Evolutionary conservation across 2,888 invertebrate genomes (phyloP), one percentile per base, ranked within the genome.

Genomic region (Stenichneumon culpator): DNA sequence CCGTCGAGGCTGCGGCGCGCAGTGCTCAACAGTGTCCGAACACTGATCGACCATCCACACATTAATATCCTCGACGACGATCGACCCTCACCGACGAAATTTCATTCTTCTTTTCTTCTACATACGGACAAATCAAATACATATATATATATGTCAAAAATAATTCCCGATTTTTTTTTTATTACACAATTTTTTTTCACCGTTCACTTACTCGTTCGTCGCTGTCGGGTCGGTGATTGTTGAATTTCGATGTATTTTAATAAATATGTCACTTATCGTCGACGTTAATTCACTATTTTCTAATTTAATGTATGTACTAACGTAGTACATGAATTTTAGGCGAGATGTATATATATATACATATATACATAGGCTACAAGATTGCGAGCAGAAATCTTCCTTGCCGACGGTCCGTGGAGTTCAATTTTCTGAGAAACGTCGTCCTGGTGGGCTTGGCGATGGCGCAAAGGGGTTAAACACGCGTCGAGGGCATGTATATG

Each of bases 291-390:
- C 14, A 28, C 60, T 60, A 60, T 60, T 28, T 60, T 60, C 60
- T 60, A 32, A 79, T 52, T 54, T 22, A 54, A 52, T 63, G 60
- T 68, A 65, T 39, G 74, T 22, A 32, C 19, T 25, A 60, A 14
- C 60, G 60, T 60, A 60, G 60, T 60, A 60, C 75, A 60, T 70
- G 52, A 19, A 63, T 28, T 60, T 25, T 28, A 22, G 28, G 25
- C 25, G 57, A 60, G 14, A 60, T 82, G 39, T 39, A 69, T 52
- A 36, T 14, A 32, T 32, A 57, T 25, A 28, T 70, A 70, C 52
- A 25, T 52, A 28, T 70, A 36, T 36, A 36, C 6, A 28, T 44
- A 52, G 50, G 32, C 7, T 25, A 22, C 25, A 25, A 11, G 16
- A 28, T 19, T 11, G 22, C 14, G 14, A 14, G 16, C 1, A 25